Percentiles rank a stretch among this genome's conserved stretches.
Evolutionary conservation across 2,113 vertebrate species (phyloP).

Genomic region (Sebastes fasciatus): DNA sequence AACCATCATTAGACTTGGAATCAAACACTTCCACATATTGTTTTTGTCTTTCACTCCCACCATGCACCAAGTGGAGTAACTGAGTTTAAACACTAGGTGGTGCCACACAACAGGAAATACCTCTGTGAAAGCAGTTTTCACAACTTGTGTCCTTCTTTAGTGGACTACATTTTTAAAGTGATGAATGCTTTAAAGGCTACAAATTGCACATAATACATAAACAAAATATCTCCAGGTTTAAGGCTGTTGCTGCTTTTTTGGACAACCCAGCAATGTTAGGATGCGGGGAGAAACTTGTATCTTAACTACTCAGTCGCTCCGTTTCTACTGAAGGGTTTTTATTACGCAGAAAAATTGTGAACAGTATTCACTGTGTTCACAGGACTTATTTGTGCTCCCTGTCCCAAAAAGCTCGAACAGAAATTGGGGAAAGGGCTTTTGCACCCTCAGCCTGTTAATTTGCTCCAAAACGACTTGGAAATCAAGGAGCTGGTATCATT

Average conservation of each 20-base stretch:
- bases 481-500: no score
- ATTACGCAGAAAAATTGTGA: no score
- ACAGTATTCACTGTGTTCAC: no score
- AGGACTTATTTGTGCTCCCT: no score
- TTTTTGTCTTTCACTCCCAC: background rate
- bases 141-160: background rate
- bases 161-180: background rate
- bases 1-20: conserved; percentile 48
- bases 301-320: background rate
- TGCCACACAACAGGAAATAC: background rate
- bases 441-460: no score
- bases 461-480: no score
- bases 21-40: background rate
- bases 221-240: background rate
- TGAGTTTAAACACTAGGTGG: conserved; percentile 42
- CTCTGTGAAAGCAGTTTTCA: background rate
- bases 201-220: background rate
- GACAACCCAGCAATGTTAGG: background rate
- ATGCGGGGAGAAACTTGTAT: background rate
- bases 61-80: background rate
- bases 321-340: no score
- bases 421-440: no score
- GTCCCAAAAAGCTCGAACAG: no score
- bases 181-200: background rate
- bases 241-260: background rate